Base-by-base conservation (phyloP, 2,797 vertebrate genomes). In the Chanos chanos region DNA sequence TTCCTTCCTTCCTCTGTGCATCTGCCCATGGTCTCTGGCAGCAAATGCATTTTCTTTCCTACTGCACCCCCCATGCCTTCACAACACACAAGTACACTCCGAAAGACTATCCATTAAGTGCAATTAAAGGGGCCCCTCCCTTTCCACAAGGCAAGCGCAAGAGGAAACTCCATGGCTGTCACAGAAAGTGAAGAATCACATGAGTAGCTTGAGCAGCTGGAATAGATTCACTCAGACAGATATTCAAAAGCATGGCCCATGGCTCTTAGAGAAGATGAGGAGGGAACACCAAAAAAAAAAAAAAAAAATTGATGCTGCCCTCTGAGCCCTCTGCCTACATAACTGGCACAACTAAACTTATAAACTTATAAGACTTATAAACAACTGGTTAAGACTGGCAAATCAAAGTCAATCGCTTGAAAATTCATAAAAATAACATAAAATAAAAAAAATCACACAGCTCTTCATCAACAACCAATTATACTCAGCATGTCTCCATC, bases 121-220 rank as follows among this genome's bases (percentile, higher is more conserved):
- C 76, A 73, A 83, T 85, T 77, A 80, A 49, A 73, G 83, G 76
- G 81, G 71, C 74, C 70, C 72, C 72, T 59, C 39, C 53, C 59
- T 12, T 81, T 75, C 85, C 83, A 86, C 86, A 77, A 77, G 75
- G 59, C 41, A 8, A 63, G 37, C 44, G 19, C n/a, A n/a, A n/a
- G n/a, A n/a, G n/a, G 72, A 77, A 80, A 76, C 68, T 78, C 80
- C 83, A 83, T 82, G 72, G 76, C 74, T 74, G 77, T 81, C 78
- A 78, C 60, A 45, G 51, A 39, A 74, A 40, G 64, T 69, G 72
- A 83, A 77, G 72, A 77, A 77, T 66, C 71, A 68, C n/a, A n/a
- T n/a, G 74, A 68, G 79, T 73, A 47, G 37, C 47, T 59, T 53
- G 70, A 66, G 58, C 43, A 68, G 71, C 71, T 66, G 19, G 78